Conservation (phyloP, 2,797 vertebrate species). For the Phoeniculus purpureus region DNA sequence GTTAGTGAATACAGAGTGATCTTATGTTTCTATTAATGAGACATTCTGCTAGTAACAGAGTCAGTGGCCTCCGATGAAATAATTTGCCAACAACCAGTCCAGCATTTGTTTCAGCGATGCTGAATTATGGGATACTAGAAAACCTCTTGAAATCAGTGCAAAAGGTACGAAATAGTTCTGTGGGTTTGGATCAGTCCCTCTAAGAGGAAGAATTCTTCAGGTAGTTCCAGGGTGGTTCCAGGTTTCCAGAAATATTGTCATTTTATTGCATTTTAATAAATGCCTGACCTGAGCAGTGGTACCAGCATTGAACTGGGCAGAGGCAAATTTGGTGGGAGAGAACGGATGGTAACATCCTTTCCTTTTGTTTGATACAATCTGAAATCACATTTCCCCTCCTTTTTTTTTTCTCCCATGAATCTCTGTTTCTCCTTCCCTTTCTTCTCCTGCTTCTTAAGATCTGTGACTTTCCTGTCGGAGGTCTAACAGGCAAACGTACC, state of each 20-base stretch:
- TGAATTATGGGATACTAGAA: not conserved
- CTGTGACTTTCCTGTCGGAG: not conserved
- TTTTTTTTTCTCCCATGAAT: not conserved
- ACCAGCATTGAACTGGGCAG: conserved; percentile 52
- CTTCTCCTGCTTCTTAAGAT: conserved; percentile 17
- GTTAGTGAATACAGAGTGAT: not conserved
- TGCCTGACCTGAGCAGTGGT: conserved; percentile 45
- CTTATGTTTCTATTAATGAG: not conserved
- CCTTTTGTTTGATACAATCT: conserved; percentile 47
- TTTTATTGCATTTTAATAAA: conserved; percentile 44
- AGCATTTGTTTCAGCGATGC: not conserved
- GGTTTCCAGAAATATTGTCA: conserved; percentile 22
- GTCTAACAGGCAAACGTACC: not conserved
- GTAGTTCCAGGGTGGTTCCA: not conserved
- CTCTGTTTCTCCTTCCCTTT: conserved; percentile 45
- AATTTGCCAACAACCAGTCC: not conserved
- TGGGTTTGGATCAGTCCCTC: not conserved
- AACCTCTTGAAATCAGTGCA: not conserved
- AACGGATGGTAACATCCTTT: not conserved
- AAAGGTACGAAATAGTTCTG: not conserved
- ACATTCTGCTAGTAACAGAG: not conserved
- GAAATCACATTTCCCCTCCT: not conserved
- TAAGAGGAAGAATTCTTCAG: not conserved
- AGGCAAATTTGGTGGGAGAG: conserved; percentile 71
- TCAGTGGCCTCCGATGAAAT: not conserved